Evolutionary conservation across 1,140 invertebrate genomes (phyloP).

Genomic region (Eciton burchellii): DNA sequence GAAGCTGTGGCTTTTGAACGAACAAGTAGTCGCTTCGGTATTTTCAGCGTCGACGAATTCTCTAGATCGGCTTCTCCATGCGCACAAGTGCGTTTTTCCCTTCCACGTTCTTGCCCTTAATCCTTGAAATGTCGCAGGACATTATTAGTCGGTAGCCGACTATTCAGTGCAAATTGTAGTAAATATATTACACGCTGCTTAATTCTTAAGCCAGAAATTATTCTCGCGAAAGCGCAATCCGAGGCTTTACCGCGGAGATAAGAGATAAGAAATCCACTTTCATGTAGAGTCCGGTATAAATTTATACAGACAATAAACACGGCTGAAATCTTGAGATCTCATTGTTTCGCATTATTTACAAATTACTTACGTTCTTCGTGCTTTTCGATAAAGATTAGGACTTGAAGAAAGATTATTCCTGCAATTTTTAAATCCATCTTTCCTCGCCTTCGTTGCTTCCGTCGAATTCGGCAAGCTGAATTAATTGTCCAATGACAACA

Average conservation of each 20-base stretch:
- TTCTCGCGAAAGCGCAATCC: background rate
- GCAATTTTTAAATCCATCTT: background rate
- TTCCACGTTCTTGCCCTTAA: constrained; percentile 10
- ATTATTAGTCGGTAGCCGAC: too few relatives aligned
- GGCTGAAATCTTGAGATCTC: background rate
- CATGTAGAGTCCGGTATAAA: background rate
- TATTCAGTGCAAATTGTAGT: constrained; percentile 5
- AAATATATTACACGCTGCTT: constrained; percentile 17
- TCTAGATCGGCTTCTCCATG: background rate
- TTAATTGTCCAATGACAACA: too few relatives aligned
- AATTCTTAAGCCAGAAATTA: constrained; percentile 37
- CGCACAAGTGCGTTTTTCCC: background rate
- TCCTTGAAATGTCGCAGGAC: constrained; percentile 10
- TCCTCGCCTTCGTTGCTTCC: background rate
- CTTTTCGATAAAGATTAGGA: background rate
- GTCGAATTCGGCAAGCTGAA: too few relatives aligned
- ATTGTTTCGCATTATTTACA: background rate
- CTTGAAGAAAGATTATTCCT: background rate
- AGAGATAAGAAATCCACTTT: constrained; percentile 1
- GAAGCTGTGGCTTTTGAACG: background rate
- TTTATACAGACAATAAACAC: background rate
- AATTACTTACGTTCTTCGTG: background rate
- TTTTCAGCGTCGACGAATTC: background rate
- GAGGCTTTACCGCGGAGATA: background rate
- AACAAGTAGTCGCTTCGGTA: background rate